These are phyloP conservation scores for Parauchenoglanis punctatus DNA, from an alignment of 2,797 vertebrate species.

Conservation along the genomic window DNA sequence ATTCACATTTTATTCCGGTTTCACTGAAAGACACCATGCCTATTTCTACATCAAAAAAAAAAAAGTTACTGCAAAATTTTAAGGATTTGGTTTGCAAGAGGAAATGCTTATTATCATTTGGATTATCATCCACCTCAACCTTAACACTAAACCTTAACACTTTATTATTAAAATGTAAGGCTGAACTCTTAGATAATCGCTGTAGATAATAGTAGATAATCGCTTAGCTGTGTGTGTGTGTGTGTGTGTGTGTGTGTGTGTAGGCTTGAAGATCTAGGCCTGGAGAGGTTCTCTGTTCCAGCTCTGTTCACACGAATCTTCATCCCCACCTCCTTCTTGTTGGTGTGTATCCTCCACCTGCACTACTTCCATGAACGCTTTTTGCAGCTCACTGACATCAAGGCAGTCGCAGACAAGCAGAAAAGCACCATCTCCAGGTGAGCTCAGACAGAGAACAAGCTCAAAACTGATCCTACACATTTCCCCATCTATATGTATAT, in stretches of 20 bases:
- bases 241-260: slow-evolving; percentile 35
- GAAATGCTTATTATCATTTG: neutral
- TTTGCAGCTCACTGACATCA: slow-evolving; percentile 91
- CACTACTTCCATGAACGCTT: slow-evolving; percentile 95
- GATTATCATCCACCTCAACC: neutral
- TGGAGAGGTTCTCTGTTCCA: slow-evolving; percentile 86
- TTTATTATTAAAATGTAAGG: neutral
- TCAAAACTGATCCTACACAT: neutral
- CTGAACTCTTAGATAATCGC: no score
- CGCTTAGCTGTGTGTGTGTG: slow-evolving; percentile 11
- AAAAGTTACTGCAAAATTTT: neutral
- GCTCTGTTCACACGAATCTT: slow-evolving; percentile 93
- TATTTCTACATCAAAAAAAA: neutral
- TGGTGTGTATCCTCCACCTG: slow-evolving; percentile 92
- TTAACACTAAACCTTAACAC: no score
- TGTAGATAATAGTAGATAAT: no score
- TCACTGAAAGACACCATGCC: neutral
- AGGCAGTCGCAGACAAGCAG: slow-evolving; percentile 89
- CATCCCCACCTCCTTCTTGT: slow-evolving; percentile 89
- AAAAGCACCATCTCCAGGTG: slow-evolving; percentile 93
- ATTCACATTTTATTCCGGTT: neutral
- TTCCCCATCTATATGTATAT: neutral
- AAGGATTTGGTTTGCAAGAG: neutral
- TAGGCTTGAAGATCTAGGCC: slow-evolving; percentile 88
- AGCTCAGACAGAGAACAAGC: neutral